A percentile compares a stretch with the other conserved stretches of the same genome.
phyloP scores from a whole-genome alignment of 2,888 invertebrate genomes.

The Melinopterus prodromus region DNA sequence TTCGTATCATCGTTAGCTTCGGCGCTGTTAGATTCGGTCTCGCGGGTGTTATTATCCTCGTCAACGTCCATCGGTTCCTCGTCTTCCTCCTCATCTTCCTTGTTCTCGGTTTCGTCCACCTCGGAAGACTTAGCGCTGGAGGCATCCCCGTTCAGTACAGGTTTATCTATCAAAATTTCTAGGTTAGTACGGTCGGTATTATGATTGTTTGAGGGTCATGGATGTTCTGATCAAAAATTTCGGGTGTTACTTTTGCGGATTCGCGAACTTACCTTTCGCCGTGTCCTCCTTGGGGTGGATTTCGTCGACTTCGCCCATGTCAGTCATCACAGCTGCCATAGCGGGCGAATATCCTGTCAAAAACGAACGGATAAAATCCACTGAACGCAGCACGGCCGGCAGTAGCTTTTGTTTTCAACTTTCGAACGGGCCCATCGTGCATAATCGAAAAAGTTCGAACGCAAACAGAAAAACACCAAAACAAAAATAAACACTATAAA shows the following conservation, averaged over 20 bases:
- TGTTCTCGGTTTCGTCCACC: slow-evolving; percentile 43
- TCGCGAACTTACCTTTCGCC: slow-evolving; percentile 43
- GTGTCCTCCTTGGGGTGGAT: slow-evolving; percentile 57
- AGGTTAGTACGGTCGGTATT: neutral
- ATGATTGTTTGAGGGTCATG: neutral
- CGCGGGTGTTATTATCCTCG: slow-evolving; percentile 41
- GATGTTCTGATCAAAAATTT: slow-evolving; percentile 17
- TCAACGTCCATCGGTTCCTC: slow-evolving; percentile 28
- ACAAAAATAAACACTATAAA: slow-evolving; percentile 7
- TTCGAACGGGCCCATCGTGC: slow-evolving; percentile 9
- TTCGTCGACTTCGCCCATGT: slow-evolving; percentile 61
- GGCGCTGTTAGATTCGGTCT: neutral
- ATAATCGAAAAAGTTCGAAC: slow-evolving; percentile 10
- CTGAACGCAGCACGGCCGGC: neutral
- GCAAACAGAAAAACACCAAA: neutral
- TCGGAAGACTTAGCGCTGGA: slow-evolving; percentile 47
- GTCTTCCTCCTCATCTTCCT: slow-evolving; percentile 34
- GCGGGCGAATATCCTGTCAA: slow-evolving; percentile 43
- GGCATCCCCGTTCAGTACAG: slow-evolving; percentile 55
- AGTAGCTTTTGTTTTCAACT: slow-evolving; percentile 28
- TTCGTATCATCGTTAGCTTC: slow-evolving; percentile 44
- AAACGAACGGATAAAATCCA: slow-evolving; percentile 29
- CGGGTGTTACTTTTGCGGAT: neutral
- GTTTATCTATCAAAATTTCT: slow-evolving; percentile 40
- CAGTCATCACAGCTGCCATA: slow-evolving; percentile 57